Conservation (phyloP, 2,113 vertebrate species). For the Mastomys coucha region DNA sequence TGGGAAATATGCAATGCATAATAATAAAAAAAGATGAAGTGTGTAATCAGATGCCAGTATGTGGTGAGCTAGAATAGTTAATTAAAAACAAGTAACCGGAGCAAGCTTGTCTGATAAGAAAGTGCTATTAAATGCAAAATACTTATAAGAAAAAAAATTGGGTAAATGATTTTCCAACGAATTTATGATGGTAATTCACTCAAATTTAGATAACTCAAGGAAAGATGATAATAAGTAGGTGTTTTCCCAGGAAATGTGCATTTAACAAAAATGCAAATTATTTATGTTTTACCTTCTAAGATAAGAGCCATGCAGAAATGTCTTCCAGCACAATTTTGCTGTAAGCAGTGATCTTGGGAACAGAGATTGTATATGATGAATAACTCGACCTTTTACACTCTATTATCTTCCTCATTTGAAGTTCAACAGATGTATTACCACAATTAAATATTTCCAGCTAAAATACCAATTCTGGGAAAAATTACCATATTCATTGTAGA, state of each 20-base stretch:
- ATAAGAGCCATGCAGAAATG: conserved; percentile 39
- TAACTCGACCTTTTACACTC: conserved; percentile 79
- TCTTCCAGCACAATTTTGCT: conserved; percentile 55
- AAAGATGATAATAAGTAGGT: conserved; percentile 59
- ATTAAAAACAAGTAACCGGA: conserved; percentile 54
- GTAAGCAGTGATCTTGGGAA: conserved; percentile 68
- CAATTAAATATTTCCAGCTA: conserved; percentile 79
- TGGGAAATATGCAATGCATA: conserved; percentile 4
- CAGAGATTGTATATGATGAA: conserved; percentile 69
- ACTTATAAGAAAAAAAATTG: conserved; percentile 69
- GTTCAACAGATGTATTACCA: conserved; percentile 78
- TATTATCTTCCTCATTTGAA: conserved; percentile 78
- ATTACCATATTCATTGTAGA: conserved; percentile 76
- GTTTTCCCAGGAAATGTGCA: conserved; percentile 60
- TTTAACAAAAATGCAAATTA: conserved; percentile 61
- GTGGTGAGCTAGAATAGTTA: conserved; percentile 42
- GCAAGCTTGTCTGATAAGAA: conserved; percentile 50
- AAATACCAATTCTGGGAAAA: conserved; percentile 73
- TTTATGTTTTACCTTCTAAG: conserved; percentile 59
- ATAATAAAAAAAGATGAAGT: neutral
- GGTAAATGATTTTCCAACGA: conserved; percentile 64
- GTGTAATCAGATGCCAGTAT: neutral
- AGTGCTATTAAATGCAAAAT: conserved; percentile 63
- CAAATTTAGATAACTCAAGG: conserved; percentile 67
- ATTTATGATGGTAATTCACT: conserved; percentile 60